Evolutionary conservation across 2,113 vertebrate genomes (phyloP).

Genomic region (Daubentonia madagascariensis): DNA sequence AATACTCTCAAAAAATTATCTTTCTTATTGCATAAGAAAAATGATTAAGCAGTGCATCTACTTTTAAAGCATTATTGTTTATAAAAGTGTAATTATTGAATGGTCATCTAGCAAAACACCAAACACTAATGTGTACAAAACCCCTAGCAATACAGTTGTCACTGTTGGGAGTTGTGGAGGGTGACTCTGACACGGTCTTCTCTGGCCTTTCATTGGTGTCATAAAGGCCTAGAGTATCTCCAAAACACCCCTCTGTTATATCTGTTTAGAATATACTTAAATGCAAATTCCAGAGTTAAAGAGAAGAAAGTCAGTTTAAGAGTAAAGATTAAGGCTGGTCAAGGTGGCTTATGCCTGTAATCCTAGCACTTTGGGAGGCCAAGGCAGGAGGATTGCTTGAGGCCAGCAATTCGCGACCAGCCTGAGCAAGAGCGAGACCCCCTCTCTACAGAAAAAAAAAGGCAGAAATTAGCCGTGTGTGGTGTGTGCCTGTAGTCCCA

Average conservation of each 20-base stretch:
- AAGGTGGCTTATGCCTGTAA: too few species aligned
- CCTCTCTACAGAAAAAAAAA: too few species aligned
- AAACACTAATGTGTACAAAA: background rate
- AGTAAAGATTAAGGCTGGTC: background rate
- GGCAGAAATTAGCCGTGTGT: too few species aligned
- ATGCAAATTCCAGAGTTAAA: slow-evolving; percentile 2
- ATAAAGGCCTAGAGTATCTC: background rate
- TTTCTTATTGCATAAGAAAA: slow-evolving; percentile 1
- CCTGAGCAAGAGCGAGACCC: too few species aligned
- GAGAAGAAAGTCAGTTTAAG: background rate
- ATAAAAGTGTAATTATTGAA: background rate
- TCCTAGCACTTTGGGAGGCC: too few species aligned
- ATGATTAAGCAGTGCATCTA: background rate
- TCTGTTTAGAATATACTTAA: slow-evolving; percentile 15
- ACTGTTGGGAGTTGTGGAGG: background rate
- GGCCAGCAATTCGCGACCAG: too few species aligned
- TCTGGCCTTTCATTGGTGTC: background rate
- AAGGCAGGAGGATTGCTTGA: too few species aligned
- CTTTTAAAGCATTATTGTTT: slow-evolving; percentile 13
- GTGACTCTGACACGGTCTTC: background rate
- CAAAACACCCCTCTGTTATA: background rate
- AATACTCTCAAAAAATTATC: slow-evolving; percentile 6
- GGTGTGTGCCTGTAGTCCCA: too few species aligned
- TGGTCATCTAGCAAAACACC: background rate
- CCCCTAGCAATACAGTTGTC: background rate